Evolutionary conservation across 2,797 vertebrate species (phyloP).

Genomic region (Micrastur ruficollis): DNA sequence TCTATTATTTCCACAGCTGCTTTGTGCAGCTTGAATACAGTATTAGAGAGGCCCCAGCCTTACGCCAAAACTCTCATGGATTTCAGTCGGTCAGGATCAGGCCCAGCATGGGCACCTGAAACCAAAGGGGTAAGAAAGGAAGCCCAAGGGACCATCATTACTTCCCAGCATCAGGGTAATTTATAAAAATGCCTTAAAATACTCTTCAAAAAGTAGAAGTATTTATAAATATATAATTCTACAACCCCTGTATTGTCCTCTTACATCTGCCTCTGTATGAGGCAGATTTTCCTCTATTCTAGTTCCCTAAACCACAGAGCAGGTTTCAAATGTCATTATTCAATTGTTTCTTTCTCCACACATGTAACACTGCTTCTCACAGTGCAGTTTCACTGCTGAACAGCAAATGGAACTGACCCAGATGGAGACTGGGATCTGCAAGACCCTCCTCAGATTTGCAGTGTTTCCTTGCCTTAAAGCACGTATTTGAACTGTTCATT

Average conservation of each 20-base stretch:
- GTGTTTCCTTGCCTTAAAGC: background rate
- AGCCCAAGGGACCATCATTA: background rate
- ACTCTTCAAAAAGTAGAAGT: background rate
- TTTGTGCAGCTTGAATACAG: background rate
- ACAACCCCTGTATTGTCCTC: background rate
- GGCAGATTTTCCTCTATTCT: background rate
- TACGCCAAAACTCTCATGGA: background rate
- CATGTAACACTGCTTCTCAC: background rate
- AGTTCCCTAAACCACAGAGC: background rate
- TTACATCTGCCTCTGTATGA: background rate
- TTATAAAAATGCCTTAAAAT: background rate
- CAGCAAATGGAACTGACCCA: background rate
- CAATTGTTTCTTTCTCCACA: background rate
- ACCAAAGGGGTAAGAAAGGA: background rate
- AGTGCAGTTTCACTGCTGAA: background rate
- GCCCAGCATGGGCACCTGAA: background rate
- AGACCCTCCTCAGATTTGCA: background rate
- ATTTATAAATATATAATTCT: background rate
- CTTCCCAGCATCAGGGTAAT: background rate
- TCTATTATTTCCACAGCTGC: background rate
- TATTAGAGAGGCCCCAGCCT: background rate
- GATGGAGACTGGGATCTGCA: background rate
- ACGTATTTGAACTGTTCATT: accelerated
- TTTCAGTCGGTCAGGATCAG: background rate
- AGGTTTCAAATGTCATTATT: background rate